Percentiles rank a stretch among this genome's conserved stretches.
Conservation (phyloP, 2,888 invertebrate species). For the Drosophila hamatofila region DNA sequence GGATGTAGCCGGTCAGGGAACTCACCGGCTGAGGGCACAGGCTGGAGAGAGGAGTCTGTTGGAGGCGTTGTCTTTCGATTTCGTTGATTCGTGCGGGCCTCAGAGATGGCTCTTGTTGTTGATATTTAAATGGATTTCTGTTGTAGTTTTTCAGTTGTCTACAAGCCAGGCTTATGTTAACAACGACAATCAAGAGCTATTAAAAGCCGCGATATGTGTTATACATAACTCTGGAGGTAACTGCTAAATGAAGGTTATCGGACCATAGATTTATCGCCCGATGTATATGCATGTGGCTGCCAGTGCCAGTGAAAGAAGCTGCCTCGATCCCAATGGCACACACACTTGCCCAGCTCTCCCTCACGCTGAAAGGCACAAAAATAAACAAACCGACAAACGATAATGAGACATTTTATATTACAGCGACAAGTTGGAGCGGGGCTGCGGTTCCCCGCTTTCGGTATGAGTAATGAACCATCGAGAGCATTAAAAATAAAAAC, state of each 20-base stretch:
- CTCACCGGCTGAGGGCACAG: not conserved
- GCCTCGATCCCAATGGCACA: not conserved
- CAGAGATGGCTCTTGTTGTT: slow-evolving; percentile 26
- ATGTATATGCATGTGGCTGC: slow-evolving; percentile 9
- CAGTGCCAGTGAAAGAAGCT: not conserved
- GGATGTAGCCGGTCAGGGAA: slow-evolving; percentile 1
- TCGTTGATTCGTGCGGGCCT: slow-evolving; percentile 41
- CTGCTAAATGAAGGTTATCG: slow-evolving; percentile 36
- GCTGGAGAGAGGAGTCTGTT: slow-evolving; percentile 3
- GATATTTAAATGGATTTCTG: slow-evolving; percentile 75
- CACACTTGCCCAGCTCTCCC: slow-evolving; percentile 15
- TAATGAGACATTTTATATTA: slow-evolving; percentile 72
- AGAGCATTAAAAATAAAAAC: slow-evolving; percentile 66
- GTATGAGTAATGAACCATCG: slow-evolving; percentile 62
- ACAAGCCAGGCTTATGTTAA: slow-evolving; percentile 77
- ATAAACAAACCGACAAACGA: slow-evolving; percentile 70
- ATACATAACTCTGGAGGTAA: slow-evolving; percentile 56
- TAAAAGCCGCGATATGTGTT: slow-evolving; percentile 69
- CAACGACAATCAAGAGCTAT: slow-evolving; percentile 79
- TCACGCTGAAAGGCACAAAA: slow-evolving; percentile 20
- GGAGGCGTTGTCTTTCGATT: slow-evolving; percentile 61
- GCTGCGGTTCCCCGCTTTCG: slow-evolving; percentile 14
- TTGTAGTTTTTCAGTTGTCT: slow-evolving; percentile 72
- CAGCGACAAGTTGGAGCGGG: slow-evolving; percentile 35
- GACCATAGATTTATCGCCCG: slow-evolving; percentile 32